A percentile compares a stretch with the other conserved stretches of the same genome.
Evolutionary conservation across 2,888 invertebrate genomes (phyloP).

Genomic region (Pyrrhia umbra): DNA sequence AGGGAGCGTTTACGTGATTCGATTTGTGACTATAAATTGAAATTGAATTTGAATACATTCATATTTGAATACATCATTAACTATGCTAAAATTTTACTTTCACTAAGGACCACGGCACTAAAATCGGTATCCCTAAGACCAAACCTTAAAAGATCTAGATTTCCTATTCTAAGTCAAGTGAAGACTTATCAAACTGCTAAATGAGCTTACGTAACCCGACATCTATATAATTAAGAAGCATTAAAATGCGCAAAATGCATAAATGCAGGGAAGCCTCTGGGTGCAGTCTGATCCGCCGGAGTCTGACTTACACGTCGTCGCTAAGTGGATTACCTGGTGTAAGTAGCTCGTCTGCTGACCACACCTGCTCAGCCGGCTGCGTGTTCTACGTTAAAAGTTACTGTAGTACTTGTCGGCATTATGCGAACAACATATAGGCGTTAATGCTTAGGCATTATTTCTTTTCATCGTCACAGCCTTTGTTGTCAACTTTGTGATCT

Average conservation of each 20-base stretch:
- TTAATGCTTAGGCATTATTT: neutral
- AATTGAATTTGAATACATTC: too few species aligned
- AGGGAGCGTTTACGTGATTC: too few species aligned
- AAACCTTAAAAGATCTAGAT: neutral
- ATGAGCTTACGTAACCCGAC: conserved; percentile 19
- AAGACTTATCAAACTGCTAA: conserved; percentile 29
- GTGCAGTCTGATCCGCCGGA: conserved; percentile 48
- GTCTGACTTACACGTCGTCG: conserved; percentile 35
- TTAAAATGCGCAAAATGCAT: conserved; percentile 59
- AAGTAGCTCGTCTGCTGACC: conserved; percentile 32
- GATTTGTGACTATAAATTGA: too few species aligned
- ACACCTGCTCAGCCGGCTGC: conserved; percentile 24
- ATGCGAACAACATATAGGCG: neutral
- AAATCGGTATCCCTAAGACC: neutral
- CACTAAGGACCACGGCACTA: neutral
- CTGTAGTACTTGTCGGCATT: conserved; percentile 7
- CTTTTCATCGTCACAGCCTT: neutral
- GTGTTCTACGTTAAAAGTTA: conserved; percentile 3
- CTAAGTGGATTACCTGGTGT: conserved; percentile 59
- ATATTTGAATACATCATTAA: neutral
- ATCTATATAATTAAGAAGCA: conserved; percentile 22
- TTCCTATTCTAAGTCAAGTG: neutral
- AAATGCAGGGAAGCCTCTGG: conserved; percentile 63
- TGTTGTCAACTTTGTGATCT: neutral
- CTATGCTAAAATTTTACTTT: neutral